Evolutionary conservation across 1,140 invertebrate genomes (phyloP), one percentile per base, ranked within the genome.

Genomic region (Papilio dardanus): DNA sequence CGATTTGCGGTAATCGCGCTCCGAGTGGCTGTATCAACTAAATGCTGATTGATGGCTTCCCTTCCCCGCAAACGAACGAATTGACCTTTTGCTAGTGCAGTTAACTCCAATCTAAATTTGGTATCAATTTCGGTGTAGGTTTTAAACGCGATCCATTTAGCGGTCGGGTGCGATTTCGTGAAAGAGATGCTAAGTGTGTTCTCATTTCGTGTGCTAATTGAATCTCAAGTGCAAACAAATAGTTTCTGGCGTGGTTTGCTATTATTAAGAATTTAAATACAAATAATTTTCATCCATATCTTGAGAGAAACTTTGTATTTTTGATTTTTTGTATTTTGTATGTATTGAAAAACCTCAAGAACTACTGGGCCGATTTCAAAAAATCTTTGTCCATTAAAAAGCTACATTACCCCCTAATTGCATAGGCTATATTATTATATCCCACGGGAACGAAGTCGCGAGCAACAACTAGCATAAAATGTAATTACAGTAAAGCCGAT

Each of bases 31-130:
- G 84, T 90, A 90, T 86, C 86, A 88, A 90, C 83, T 90, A 85
- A 87, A 90, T 87, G 87, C 86, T 88, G 87, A 90, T 88, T 86
- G 86, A 90, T 90, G 83, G 80, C 85, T 88, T 88, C 85, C 85
- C 82, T 88, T 88, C 81, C 81, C 80, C 75, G 83, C 83, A 83
- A 85, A 83, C 83, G 88, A 83, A 86, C 81, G 74, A 78, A 81
- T 79, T 86, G 83, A 88, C 83, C 86, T 88, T 83, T 62, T 82
- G 78, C 75, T 76, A 65, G 71, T 73, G 71, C 42, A 73, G 71
- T 73, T 73, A 58, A 73, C 71, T 73, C 30, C 71, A 73, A 73
- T 73, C 71, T 73, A 73, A 71, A 71, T 71, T 71, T 46, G 71
- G 71, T 73, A 54, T 58, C 71, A 73, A 73, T 73, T 73, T 73